phyloP scores from a whole-genome alignment of 2,888 invertebrate genomes.

The Ormyrus labotus region DNA sequence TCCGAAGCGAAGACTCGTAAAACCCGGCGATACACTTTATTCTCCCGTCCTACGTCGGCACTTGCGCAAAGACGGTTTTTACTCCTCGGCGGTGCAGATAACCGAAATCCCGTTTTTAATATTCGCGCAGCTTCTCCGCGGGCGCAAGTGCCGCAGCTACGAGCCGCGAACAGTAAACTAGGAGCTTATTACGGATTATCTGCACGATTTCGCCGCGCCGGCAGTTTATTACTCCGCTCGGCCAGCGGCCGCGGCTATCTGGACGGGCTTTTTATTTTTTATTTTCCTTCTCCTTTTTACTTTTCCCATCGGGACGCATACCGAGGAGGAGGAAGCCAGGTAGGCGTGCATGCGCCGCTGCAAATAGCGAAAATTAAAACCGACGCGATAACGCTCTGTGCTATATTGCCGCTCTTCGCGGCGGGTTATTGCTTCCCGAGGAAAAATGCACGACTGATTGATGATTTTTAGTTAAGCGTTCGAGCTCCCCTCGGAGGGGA shows the following conservation, averaged over 20 bases:
- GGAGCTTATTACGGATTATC: constrained; percentile 70
- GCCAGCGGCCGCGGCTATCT: neutral
- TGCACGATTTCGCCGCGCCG: constrained; percentile 33
- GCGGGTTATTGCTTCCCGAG: too few species aligned
- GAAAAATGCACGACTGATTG: too few species aligned
- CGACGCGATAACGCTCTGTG: neutral
- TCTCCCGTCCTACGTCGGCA: too few species aligned
- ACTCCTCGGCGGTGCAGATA: constrained; percentile 6
- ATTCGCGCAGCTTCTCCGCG: constrained; percentile 5
- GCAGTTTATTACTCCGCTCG: constrained; percentile 33
- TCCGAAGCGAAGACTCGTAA: too few species aligned
- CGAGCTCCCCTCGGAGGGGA: neutral
- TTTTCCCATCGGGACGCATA: constrained; percentile 20
- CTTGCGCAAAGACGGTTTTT: too few species aligned
- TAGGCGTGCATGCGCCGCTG: neutral
- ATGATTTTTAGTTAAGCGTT: too few species aligned
- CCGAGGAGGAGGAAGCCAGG: neutral
- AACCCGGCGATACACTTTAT: too few species aligned
- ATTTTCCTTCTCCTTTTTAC: neutral
- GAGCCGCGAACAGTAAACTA: constrained; percentile 68
- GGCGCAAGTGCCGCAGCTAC: neutral
- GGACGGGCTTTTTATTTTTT: neutral
- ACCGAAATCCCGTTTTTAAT: constrained; percentile 45
- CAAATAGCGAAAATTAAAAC: constrained; percentile 25
- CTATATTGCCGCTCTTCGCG: neutral